These are phyloP conservation scores for Lithophane leautieri DNA, from an alignment of 2,888 invertebrate species.

Conservation along the genomic window DNA sequence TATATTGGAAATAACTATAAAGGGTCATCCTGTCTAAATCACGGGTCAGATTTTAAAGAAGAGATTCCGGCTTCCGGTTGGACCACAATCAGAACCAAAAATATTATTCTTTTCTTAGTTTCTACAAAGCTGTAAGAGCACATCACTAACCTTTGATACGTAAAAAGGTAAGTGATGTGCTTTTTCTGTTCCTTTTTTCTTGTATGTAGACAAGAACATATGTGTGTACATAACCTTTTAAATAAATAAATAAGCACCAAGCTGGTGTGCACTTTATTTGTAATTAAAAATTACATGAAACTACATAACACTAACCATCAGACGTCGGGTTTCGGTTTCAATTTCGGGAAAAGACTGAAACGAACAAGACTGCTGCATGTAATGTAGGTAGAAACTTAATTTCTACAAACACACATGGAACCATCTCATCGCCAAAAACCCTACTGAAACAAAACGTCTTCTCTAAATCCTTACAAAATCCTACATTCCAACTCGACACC, in stretches of 20 bases:
- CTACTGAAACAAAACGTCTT: background rate
- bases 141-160: background rate
- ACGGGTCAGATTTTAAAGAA: background rate
- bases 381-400: too few species aligned
- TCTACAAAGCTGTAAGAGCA: background rate
- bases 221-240: too few species aligned
- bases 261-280: background rate
- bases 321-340: background rate
- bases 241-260: background rate
- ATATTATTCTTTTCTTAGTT: background rate
- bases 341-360: too few species aligned
- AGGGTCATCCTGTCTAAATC: too few species aligned
- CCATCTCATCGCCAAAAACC: background rate
- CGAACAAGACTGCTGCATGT: too few species aligned
- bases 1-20: background rate
- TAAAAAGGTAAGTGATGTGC: too few species aligned
- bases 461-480: constrained; percentile 17
- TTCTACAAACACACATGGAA: background rate
- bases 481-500: constrained; percentile 38
- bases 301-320: background rate
- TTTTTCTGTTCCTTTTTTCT: too few species aligned
- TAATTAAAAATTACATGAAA: too few species aligned
- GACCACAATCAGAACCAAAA: background rate
- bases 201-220: too few species aligned
- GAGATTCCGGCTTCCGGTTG: too few species aligned